Conservation (phyloP, 2,888 invertebrate genomes). For the Blomia tropicalis region DNA sequence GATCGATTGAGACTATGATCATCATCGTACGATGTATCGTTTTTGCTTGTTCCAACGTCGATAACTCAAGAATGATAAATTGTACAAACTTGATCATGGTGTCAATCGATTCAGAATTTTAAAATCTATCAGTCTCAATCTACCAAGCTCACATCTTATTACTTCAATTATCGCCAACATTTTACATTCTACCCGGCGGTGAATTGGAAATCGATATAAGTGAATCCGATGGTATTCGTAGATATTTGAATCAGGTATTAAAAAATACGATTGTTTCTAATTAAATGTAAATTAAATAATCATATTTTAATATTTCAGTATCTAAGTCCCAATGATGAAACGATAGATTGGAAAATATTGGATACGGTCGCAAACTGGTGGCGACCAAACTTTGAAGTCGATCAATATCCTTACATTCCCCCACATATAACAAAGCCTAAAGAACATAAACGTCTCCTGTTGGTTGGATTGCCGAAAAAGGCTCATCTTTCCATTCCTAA, state of each 20-base stretch:
- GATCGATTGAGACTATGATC: too few relatives aligned
- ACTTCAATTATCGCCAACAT: conserved; percentile 90
- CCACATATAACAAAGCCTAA: conserved; percentile 99
- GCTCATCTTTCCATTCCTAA: conserved; percentile 96
- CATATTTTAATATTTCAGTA: not conserved
- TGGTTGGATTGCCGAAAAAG: conserved; percentile 92
- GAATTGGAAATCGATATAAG: conserved; percentile 90
- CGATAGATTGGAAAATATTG: conserved; percentile 96
- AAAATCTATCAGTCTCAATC: too few relatives aligned
- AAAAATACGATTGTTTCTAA: too few relatives aligned
- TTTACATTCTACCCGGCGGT: conserved; percentile 97
- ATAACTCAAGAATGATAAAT: too few relatives aligned
- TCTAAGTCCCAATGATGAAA: conserved; percentile 77
- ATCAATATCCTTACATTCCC: conserved; percentile 94
- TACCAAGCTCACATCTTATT: conserved; percentile 92
- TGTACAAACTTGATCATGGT: too few relatives aligned
- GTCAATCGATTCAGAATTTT: too few relatives aligned
- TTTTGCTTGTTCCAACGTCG: too few relatives aligned
- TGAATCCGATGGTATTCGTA: conserved; percentile 88
- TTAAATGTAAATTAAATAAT: not conserved
- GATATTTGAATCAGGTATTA: conserved; percentile 53
- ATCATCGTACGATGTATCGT: too few relatives aligned
- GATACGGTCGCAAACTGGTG: conserved; percentile 96
- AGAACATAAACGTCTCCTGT: conserved; percentile 88
- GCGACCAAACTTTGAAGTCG: conserved; percentile 98